These are phyloP conservation scores for Hydrophis major DNA, from an alignment of 2,797 vertebrate genomes.

Conservation along the genomic window DNA sequence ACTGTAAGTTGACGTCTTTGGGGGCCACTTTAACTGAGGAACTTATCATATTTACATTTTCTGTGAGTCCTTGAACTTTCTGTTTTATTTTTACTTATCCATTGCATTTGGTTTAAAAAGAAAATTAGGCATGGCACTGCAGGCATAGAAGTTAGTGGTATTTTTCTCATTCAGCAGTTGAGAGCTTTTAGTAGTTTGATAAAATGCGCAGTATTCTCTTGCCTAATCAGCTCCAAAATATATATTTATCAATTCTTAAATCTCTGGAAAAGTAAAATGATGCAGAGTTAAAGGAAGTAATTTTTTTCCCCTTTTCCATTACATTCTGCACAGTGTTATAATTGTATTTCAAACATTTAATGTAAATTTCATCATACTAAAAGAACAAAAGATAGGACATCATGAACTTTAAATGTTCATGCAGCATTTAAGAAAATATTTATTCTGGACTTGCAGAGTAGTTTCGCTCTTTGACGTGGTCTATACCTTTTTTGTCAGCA, in stretches of 20 bases:
- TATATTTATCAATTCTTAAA: neutral
- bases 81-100: neutral
- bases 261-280: neutral
- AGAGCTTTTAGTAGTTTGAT: neutral
- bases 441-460: neutral
- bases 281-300: neutral
- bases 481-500: neutral
- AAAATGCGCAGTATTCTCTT: neutral
- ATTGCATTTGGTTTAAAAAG: neutral
- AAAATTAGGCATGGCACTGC: neutral
- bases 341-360: neutral
- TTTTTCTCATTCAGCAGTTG: neutral
- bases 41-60: neutral
- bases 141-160: neutral
- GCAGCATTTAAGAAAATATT: neutral
- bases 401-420: neutral
- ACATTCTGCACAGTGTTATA: neutral
- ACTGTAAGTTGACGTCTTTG: neutral
- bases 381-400: neutral
- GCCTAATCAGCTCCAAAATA: neutral
- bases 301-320: neutral
- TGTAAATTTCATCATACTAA: neutral
- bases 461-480: neutral
- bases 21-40: neutral
- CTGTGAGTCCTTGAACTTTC: neutral